Evolutionary conservation across 2,113 vertebrate genomes (phyloP).

Genomic region (Myrmophylax atrothorax): DNA sequence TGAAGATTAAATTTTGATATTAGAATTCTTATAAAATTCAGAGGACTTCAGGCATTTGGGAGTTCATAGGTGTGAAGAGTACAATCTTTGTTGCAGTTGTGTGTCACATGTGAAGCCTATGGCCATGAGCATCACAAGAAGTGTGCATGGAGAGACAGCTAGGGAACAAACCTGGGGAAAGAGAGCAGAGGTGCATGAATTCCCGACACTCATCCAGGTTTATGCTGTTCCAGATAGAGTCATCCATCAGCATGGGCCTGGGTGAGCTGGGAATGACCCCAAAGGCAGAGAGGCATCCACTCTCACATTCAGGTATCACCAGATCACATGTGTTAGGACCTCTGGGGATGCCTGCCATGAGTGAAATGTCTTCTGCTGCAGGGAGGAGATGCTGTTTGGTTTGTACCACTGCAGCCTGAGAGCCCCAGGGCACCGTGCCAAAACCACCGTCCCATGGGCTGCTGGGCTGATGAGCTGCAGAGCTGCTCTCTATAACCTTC

Average conservation of each 20-base stretch:
- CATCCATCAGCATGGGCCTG: neutral
- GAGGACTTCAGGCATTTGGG: neutral
- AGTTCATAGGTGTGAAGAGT: neutral
- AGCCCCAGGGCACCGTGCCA: rapidly evolving
- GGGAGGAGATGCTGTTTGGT: neutral
- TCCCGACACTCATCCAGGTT: rapidly evolving
- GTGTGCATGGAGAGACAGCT: too few relatives aligned
- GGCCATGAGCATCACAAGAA: neutral
- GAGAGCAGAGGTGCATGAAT: neutral
- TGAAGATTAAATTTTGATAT: neutral
- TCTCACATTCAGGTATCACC: too few relatives aligned
- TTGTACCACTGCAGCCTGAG: rapidly evolving
- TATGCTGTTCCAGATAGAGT: neutral
- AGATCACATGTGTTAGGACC: neutral
- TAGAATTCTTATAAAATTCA: neutral
- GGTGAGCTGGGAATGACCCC: neutral
- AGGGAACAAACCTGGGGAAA: neutral
- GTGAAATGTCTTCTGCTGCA: neutral
- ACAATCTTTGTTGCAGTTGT: neutral
- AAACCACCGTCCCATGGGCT: rapidly evolving
- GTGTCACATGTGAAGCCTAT: neutral
- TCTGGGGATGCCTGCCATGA: neutral
- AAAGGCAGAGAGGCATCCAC: neutral
- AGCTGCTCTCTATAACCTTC: neutral
- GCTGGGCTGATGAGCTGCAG: neutral